Evolutionary conservation across 2,113 vertebrate species (phyloP), one percentile per base, ranked within the genome.

Genomic region (Austrofundulus limnaeus): DNA sequence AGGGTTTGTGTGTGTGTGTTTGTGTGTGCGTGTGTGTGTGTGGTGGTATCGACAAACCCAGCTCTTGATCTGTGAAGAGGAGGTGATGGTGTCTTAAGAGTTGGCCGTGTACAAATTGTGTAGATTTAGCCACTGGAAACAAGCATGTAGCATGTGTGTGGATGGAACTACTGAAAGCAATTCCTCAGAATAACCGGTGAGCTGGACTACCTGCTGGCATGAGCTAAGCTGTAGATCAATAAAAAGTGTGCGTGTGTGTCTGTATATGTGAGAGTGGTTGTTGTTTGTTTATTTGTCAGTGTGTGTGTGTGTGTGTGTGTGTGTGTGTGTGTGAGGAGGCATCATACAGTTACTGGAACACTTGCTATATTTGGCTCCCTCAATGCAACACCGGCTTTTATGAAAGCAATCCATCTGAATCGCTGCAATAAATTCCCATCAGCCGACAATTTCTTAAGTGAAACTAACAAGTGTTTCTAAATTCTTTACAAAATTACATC

Each of bases 131-230:
- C 76, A 86, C 72, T 80, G 84, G 77, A 82, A 88, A 88, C 82
- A 82, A 87, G 86, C 75, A 70, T 52, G 64, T 70, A 66, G 70
- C 57, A 54, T 77, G 66, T 75, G 66, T 71, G 72, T 68, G 64
- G 38, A 55, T 53, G 46, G 48, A 80, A 75, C 75, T 74, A 53
- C 80, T 84, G 81, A 88, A 85, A 88, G 82, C 86, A 76, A 86
- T 89, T 87, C 83, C 87, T 88, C 78, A 88, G 85, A 88, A 88
- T 87, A 87, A 85, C 83, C 60, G 61, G 80, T 81, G 83, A 88
- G 76, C 81, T 85, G 75, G 86, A 81, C 89, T 88, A 88, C 86
- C 82, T 90, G 85, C 89, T 89, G 89, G 86, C 85, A 87, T 85
- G 83, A 88, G 82, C 87, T 87, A 85, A 85, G 83, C 86, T 89